Evolutionary conservation across 2,797 vertebrate species (phyloP), one percentile per base, ranked within the genome.

Genomic region (Pelobates cultripes): DNA sequence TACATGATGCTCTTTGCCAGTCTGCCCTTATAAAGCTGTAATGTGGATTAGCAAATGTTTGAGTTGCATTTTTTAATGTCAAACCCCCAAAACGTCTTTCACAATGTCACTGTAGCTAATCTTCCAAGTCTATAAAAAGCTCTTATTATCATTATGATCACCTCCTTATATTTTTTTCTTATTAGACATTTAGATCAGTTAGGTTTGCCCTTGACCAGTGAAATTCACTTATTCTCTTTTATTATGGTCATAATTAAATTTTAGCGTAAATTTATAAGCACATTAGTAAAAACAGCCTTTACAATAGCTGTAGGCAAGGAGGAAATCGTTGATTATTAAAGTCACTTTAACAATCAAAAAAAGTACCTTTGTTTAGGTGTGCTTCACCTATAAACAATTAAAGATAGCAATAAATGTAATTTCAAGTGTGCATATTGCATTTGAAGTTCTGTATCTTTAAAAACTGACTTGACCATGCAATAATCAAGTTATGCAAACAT

Each of bases 271-370:
- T 51, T 51, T 67, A 45, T 41, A 47, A 76, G 13, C 40, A 41
- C 45, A 17, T 76, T 67, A 67, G 14, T 10, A 57, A 77, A 43
- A 17, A 69, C 41, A 43, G 55, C 17, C 61, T 40, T 64, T 64
- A 64, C 47, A 79, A 71, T 61, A 72, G 43, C 70, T 64, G n/a
- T 15, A 51, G 47, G 43, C 69, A 61, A 40, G 69, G 60, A 45
- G 28, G 61, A 73, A 53, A 53, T 43, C 44, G 64, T 70, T 73
- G 43, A 79, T 79, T 13, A 28, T 42, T 47, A 79, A 79, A 79
- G 77, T 79, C 77, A 79, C 77, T 63, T 79, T 79, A 70, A 28
- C 28, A 28, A 28, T 47, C 17, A 28, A 79, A 66, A 79, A 66
- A 61, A 17, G 17, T 71, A 53, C 15, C 63, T 40, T 10, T 51